Percentiles rank a stretch among this genome's conserved stretches.
phyloP scores from a whole-genome alignment of 2,797 vertebrate genomes.

The Cossypha dichroa region DNA sequence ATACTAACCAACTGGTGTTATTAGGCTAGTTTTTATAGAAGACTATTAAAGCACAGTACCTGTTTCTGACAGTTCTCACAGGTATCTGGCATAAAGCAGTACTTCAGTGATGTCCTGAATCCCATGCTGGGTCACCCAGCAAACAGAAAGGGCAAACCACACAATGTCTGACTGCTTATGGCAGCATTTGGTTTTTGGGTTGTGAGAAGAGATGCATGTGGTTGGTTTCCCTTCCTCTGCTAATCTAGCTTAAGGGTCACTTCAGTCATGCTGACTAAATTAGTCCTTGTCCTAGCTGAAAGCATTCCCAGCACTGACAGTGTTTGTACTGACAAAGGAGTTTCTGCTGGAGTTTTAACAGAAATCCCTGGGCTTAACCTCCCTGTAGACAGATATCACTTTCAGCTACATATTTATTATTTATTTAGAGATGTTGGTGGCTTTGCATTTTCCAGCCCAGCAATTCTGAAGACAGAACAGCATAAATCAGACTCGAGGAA shows the following conservation, averaged over 20 bases:
- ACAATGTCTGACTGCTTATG: accelerated
- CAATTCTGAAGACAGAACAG: not conserved
- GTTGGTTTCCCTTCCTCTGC: too few relatives aligned
- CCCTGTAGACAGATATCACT: not conserved
- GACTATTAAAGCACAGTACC: not conserved
- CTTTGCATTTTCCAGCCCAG: not conserved
- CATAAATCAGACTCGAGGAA: not conserved
- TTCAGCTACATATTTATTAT: accelerated
- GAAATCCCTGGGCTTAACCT: not conserved
- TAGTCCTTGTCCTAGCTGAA: not conserved
- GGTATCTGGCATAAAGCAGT: not conserved
- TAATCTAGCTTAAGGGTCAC: too few relatives aligned
- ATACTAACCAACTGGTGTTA: not conserved
- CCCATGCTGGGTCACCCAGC: accelerated
- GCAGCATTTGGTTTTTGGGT: not conserved
- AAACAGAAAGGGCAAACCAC: not conserved
- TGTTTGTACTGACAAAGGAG: not conserved
- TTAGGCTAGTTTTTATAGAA: not conserved
- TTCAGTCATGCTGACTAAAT: not conserved
- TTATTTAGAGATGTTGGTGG: not conserved
- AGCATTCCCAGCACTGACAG: accelerated
- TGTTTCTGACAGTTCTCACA: not conserved
- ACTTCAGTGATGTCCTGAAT: not conserved
- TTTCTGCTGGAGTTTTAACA: not conserved
- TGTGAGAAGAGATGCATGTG: not conserved